Evolutionary conservation across 2,888 invertebrate species (phyloP), one percentile per base, ranked within the genome.

Genomic region (Anticlea derivata): DNA sequence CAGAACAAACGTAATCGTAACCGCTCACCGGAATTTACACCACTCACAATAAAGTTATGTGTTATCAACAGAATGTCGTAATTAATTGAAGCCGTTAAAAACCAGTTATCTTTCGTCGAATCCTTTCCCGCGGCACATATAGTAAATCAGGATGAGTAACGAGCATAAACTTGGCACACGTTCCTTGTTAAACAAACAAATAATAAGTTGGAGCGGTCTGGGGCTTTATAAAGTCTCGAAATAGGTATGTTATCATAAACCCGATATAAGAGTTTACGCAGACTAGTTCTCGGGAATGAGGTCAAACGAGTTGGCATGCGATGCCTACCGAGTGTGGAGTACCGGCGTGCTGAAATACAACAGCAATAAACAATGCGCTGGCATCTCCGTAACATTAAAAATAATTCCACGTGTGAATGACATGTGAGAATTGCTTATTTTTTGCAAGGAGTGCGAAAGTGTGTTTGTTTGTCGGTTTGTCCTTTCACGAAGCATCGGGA

Each of bases 191-290:
- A 76, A 80, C 83, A 85, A 85, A 85, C 80, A 84, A 82, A 84
- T 82, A 83, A 80, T 81, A 78, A 75, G 73, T 78, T 75, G 75
- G 70, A 79, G 77, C 75, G 73, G 78, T 80, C 76, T 78, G 78
- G 65, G 63, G 73, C 73, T 78, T 73, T 79, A 78, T 72, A 70
- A 71, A 66, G 65, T 73, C 81, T 86, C 80, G 83, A 87, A 86
- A 87, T 88, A 89, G 80, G 61, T 71, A 70, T 86, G 85, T 86
- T 85, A 86, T 86, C 83, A 84, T 86, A 84, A 81, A 77, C 72
- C 75, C 82, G 80, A 87, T 86, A 84, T 82, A 82, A 80, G 80
- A 86, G 82, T 85, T 83, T 84, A 86, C 83, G 77, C 83, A 84
- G 84, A 80, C 81, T 80, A 80, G 81, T 80, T 58, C 76, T 68